Evolutionary conservation across 2,888 invertebrate species (phyloP).

Genomic region (Luperina testacea): DNA sequence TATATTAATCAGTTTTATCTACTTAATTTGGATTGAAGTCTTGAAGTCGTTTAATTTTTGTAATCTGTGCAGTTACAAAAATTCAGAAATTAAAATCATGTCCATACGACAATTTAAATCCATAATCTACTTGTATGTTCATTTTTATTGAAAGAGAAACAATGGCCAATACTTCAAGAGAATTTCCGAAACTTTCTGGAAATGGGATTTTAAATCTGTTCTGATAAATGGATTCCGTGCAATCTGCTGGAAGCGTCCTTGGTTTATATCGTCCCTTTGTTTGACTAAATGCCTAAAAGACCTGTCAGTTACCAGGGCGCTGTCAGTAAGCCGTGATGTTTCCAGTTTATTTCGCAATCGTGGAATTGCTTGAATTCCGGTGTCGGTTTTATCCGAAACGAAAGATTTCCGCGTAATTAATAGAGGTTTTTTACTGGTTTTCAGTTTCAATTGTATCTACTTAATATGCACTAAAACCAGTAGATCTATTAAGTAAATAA

Average conservation of each 20-base stretch:
- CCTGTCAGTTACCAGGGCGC: slow-evolving; percentile 22
- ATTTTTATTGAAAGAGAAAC: not conserved
- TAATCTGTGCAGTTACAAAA: not conserved
- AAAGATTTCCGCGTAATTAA: slow-evolving; percentile 9
- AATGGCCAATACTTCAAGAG: not conserved
- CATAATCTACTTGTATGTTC: not conserved
- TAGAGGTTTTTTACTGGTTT: not conserved
- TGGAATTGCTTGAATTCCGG: slow-evolving; percentile 18
- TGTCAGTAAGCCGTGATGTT: slow-evolving; percentile 42
- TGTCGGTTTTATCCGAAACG: slow-evolving; percentile 3
- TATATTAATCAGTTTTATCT: not conserved
- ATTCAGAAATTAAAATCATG: not conserved
- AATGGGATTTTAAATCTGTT: slow-evolving; percentile 28
- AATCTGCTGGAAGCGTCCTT: slow-evolving; percentile 30
- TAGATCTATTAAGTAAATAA: not conserved
- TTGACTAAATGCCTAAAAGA: slow-evolving; percentile 46
- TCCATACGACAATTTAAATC: not conserved
- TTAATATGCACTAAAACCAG: not conserved
- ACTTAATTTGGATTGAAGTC: not conserved
- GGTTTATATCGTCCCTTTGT: slow-evolving; percentile 47
- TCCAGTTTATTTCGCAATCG: slow-evolving; percentile 44
- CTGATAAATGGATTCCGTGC: slow-evolving; percentile 44
- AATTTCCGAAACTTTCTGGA: slow-evolving; percentile 2
- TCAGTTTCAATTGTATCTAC: not conserved
- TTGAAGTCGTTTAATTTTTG: no score